A percentile compares a stretch with the other conserved stretches of the same genome.
Evolutionary conservation across 2,888 invertebrate genomes (phyloP).

Genomic region (Cataglyphis rosenhaueri): DNA sequence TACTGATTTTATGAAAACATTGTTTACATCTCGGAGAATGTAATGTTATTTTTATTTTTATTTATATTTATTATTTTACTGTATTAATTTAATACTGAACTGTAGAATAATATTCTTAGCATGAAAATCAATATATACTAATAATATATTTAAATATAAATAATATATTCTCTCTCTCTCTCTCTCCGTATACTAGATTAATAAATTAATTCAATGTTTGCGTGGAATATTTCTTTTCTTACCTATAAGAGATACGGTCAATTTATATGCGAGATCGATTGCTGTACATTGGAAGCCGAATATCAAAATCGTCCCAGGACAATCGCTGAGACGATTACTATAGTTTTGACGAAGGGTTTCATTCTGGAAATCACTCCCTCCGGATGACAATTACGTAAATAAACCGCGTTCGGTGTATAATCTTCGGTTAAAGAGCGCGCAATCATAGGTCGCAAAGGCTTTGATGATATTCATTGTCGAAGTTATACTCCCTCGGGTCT

Average conservation of each 20-base stretch:
- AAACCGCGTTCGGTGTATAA: slow-evolving; percentile 71
- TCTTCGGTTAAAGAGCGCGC: slow-evolving; percentile 59
- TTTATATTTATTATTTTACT: background rate
- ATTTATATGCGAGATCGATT: slow-evolving; percentile 64
- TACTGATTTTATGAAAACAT: background rate
- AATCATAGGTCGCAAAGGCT: slow-evolving; percentile 61
- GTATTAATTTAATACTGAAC: background rate
- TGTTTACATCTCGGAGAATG: background rate
- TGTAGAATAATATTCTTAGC: background rate
- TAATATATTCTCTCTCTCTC: background rate
- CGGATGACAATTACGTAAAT: slow-evolving; percentile 75
- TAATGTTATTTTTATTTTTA: background rate
- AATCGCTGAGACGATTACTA: slow-evolving; percentile 75
- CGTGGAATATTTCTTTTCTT: slow-evolving; percentile 22
- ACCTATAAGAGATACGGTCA: slow-evolving; percentile 10
- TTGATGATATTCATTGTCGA: slow-evolving; percentile 71
- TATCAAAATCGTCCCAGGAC: slow-evolving; percentile 45
- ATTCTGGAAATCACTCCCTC: slow-evolving; percentile 32
- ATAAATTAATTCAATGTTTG: slow-evolving; percentile 32
- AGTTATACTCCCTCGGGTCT: slow-evolving; percentile 69
- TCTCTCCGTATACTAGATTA: background rate
- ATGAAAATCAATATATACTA: background rate
- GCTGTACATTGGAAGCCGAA: slow-evolving; percentile 25
- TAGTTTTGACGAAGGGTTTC: slow-evolving; percentile 79
- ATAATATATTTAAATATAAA: background rate